phyloP scores from a whole-genome alignment of 2,797 vertebrate genomes.

The Arctocebus calabarensis region DNA sequence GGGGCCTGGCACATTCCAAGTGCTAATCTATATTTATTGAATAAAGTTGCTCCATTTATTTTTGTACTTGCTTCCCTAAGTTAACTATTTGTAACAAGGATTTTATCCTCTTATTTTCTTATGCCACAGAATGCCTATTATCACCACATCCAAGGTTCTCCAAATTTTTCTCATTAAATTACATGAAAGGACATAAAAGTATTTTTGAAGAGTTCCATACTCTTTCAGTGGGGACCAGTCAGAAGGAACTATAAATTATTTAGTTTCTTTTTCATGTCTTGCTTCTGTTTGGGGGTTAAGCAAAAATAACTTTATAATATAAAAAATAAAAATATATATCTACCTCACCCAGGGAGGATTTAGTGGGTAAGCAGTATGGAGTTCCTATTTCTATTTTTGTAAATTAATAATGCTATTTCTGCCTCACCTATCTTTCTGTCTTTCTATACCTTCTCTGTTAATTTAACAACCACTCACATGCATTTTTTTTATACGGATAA shows the following conservation, averaged over 20 bases:
- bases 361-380: background rate
- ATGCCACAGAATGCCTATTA: background rate
- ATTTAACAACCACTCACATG: conserved; percentile 35
- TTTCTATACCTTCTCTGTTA: conserved; percentile 44
- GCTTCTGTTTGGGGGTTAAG: background rate
- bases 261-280: background rate
- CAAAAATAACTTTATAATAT: conserved; percentile 5
- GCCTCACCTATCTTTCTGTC: background rate
- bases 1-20: background rate
- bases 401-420: conserved; percentile 25
- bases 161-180: background rate
- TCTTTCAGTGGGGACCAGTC: background rate
- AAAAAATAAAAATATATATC: background rate
- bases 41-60: background rate
- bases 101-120: background rate
- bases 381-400: conserved; percentile 13
- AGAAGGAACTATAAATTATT: background rate
- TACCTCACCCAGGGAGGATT: background rate
- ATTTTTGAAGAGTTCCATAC: background rate
- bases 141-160: background rate
- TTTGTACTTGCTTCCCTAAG: background rate
- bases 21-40: background rate
- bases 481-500: conserved; percentile 30
- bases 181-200: background rate
- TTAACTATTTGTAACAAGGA: background rate